phyloP scores from a whole-genome alignment of 2,888 invertebrate genomes.

The Aethes cnicana region DNA sequence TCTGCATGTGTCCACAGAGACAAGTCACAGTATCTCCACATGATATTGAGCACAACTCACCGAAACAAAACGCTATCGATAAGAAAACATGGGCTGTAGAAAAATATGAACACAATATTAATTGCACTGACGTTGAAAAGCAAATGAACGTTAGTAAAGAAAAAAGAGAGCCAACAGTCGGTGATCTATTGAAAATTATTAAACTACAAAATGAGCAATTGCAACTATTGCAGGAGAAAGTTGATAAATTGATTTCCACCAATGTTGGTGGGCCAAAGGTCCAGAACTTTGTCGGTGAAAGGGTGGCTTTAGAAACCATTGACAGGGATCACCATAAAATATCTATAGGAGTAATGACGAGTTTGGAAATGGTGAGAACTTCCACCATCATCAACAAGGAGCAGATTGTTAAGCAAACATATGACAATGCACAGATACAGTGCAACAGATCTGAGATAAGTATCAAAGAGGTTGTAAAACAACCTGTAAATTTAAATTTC shows the following conservation, averaged over 20 bases:
- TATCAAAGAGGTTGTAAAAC: conserved; percentile 65
- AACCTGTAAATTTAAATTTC: conserved; percentile 63
- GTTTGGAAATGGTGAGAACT: conserved; percentile 84
- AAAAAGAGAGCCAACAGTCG: conserved; percentile 78
- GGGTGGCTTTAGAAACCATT: conserved; percentile 56
- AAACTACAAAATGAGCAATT: conserved; percentile 86
- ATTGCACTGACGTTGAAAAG: conserved; percentile 56
- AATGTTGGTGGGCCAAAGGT: conserved; percentile 43
- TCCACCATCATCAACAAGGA: conserved; percentile 75
- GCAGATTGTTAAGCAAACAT: conserved; percentile 50
- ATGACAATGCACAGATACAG: conserved; percentile 67
- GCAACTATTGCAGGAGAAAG: conserved; percentile 84
- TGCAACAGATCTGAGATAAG: conserved; percentile 71
- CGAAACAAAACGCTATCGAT: conserved; percentile 54
- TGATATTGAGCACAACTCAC: conserved; percentile 24
- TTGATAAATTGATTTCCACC: conserved; percentile 77
- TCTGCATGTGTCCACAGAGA: conserved; percentile 16
- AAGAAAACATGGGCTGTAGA: conserved; percentile 66
- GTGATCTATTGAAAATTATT: conserved; percentile 84
- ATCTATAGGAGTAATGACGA: conserved; percentile 88
- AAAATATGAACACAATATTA: conserved; percentile 59
- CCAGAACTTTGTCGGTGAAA: conserved; percentile 55
- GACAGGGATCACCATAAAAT: conserved; percentile 77
- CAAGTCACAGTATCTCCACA: conserved; percentile 4
- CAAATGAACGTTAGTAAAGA: conserved; percentile 58